Conservation (phyloP, 2,113 vertebrate genomes). For the Noturus placidus region DNA sequence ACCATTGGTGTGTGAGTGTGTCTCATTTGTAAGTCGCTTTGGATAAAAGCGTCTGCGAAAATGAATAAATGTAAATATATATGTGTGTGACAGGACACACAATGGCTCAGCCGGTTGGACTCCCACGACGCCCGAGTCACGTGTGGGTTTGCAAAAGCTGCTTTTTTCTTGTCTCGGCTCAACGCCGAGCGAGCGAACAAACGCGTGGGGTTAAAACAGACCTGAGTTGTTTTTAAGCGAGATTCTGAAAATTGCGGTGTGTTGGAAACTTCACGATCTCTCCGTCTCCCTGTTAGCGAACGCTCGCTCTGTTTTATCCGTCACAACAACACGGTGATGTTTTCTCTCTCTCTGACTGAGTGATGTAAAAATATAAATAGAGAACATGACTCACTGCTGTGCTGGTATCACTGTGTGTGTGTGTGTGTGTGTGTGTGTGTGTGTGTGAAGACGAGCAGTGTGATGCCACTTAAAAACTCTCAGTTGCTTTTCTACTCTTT, state of each 20-base stretch:
- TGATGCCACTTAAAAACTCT: background rate
- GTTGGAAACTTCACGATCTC: background rate
- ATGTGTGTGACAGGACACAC: background rate
- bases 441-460: background rate
- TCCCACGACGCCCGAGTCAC: constrained; percentile 11
- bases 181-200: background rate
- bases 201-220: background rate
- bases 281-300: background rate
- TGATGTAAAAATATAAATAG: background rate
- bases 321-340: background rate
- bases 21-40: too few species aligned
- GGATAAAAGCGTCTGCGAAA: too few species aligned
- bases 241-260: background rate
- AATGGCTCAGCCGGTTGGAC: constrained; percentile 7
- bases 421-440: background rate
- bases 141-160: background rate
- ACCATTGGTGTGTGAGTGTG: too few species aligned
- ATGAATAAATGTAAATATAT: too few species aligned
- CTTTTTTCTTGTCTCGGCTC: background rate
- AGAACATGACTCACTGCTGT: background rate
- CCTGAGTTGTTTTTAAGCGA: background rate
- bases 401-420: background rate
- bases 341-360: background rate
- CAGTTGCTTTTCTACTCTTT: background rate
- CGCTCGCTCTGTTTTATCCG: background rate